Base-by-base conservation (phyloP, 2,888 invertebrate species). In the Vanessa cardui region DNA sequence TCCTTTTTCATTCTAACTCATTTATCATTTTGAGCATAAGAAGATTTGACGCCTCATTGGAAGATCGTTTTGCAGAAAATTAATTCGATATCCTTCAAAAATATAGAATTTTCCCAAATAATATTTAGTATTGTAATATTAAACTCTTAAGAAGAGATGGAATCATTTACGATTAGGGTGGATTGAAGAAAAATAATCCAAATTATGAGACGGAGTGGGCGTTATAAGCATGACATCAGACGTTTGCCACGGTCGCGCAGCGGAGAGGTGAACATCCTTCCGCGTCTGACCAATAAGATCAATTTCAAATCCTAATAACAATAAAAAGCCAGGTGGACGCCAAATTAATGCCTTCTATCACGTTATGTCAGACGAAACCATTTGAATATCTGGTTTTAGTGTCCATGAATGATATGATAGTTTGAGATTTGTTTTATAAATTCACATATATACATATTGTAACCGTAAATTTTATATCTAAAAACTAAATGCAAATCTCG, bases 181-280 rank as follows among this genome's bases (percentile, higher is more conserved):
- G 9, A 54, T 47, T 33, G 18, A 50, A 58, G 73, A 76, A 77
- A 76, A 74, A 74, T 74, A 74, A 72, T 78, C 74, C 76, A 79
- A 76, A 73, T 77, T 73, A 64, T 71, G 73, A 70, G 62, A 31
- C 71, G 58, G 63, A 67, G 81, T 82, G 81, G 84, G 83, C 78
- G 82, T 83, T 76, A 75, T 67, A 78, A 74, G 80, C 80, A 83
- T 89, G 88, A 89, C 87, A 87, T 88, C 87, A 88, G 84, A 81
- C 72, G 73, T 79, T 81, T 73, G 78, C 75, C 78, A 77, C 72
- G 76, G 78, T 79, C 75, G 71, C 74, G 72, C 71, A 58, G 62
- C 64, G 44, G 71, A 76, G 84, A 89, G 90, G 90, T 90, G 81
- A 90, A 90, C 83, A 89, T 88, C 90, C 90, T 89, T 80, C 79